Conservation (phyloP, 1,140 invertebrate species). For the Drosophila azteca region DNA sequence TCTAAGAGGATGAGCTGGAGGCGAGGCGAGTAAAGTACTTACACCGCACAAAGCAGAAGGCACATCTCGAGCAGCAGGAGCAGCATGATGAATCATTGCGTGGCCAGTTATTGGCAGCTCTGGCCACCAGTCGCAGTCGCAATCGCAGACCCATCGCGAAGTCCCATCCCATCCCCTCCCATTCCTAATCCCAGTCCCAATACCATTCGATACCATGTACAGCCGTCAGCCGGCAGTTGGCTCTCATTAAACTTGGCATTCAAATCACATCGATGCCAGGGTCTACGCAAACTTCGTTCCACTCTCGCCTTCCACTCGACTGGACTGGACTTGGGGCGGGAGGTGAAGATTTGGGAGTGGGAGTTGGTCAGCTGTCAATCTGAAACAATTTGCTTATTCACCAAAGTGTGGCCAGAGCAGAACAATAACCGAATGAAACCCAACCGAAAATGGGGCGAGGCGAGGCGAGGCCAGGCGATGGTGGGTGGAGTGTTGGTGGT, state of each 20-base stretch:
- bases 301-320: conserved; percentile 11
- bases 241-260: conserved; percentile 61
- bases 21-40: too few relatives aligned
- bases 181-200: neutral
- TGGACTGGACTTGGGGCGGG: neutral
- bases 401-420: conserved; percentile 52
- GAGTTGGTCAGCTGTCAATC: conserved; percentile 58
- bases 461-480: too few relatives aligned
- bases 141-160: neutral
- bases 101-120: conserved; percentile 59
- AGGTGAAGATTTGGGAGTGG: too few relatives aligned
- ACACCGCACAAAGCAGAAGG: too few relatives aligned
- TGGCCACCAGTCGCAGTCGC: conserved; percentile 8
- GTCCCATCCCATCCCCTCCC: neutral
- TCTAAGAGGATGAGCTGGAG: neutral
- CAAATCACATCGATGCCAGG: conserved; percentile 60
- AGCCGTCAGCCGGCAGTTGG: conserved; percentile 28
- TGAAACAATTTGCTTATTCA: conserved; percentile 72
- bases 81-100: conserved; percentile 57
- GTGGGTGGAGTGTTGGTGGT: neutral
- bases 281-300: conserved; percentile 20
- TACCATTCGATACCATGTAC: conserved; percentile 20
- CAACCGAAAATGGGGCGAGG: conserved; percentile 21
- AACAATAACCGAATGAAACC: conserved; percentile 53
- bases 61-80: conserved; percentile 14